Evolutionary conservation across 2,113 vertebrate genomes (phyloP).

Genomic region (Origma solitaria): DNA sequence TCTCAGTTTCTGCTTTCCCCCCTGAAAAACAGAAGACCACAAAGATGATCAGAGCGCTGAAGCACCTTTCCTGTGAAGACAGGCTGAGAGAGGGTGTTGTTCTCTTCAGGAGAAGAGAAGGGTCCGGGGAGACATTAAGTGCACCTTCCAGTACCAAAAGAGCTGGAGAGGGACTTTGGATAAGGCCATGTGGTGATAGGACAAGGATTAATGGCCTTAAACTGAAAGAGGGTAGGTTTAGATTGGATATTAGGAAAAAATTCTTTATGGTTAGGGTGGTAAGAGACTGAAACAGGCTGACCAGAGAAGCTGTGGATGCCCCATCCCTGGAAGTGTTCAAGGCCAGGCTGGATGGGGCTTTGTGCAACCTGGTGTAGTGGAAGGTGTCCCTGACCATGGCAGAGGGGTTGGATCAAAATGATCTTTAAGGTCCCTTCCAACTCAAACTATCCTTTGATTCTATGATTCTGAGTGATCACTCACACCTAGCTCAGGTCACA

Average conservation of each 20-base stretch:
- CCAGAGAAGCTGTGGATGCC: background rate
- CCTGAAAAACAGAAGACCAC: background rate
- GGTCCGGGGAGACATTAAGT: background rate
- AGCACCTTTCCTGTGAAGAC: background rate
- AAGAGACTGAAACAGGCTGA: background rate
- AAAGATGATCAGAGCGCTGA: background rate
- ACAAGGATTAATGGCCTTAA: background rate
- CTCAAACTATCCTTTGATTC: background rate
- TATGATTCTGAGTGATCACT: background rate
- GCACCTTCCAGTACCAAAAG: background rate
- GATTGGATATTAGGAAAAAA: background rate
- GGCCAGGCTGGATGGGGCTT: background rate
- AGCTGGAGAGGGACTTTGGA: background rate
- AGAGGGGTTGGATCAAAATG: background rate
- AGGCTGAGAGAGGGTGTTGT: rapidly evolving
- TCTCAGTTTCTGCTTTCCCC: background rate
- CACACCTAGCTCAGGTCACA: background rate
- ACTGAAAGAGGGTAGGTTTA: background rate
- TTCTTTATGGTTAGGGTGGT: rapidly evolving
- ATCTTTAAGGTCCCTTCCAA: background rate
- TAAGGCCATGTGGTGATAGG: background rate
- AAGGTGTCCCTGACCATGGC: background rate
- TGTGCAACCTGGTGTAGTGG: background rate
- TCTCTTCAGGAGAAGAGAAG: background rate
- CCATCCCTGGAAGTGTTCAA: background rate